phyloP scores from a whole-genome alignment of 2,888 invertebrate species.

The Rotaria socialis region DNA sequence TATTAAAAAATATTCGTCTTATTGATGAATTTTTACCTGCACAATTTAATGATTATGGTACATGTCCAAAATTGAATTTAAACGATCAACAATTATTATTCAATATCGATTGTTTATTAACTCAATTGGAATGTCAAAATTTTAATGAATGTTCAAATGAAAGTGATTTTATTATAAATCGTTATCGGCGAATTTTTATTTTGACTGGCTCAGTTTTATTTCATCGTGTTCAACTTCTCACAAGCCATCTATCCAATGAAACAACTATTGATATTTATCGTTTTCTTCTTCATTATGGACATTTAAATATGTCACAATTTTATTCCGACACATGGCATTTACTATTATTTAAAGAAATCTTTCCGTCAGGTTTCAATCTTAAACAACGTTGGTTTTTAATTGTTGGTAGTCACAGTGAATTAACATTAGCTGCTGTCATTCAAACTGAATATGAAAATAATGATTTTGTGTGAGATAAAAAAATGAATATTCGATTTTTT shows the following conservation, averaged over 20 bases:
- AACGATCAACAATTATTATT: neutral
- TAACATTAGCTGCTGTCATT: slow-evolving; percentile 3
- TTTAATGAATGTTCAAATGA: slow-evolving; percentile 14
- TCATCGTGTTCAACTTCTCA: neutral
- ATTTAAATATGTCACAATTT: neutral
- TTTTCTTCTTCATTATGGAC: slow-evolving; percentile 25
- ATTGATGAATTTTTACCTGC: slow-evolving; percentile 14
- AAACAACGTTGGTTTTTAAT: neutral
- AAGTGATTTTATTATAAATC: neutral
- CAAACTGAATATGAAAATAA: neutral
- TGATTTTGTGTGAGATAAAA: neutral
- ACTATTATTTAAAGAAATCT: slow-evolving; percentile 24
- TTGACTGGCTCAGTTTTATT: neutral
- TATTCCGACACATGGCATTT: neutral
- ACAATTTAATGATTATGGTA: neutral
- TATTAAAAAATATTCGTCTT: slow-evolving; percentile 2
- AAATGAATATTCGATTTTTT: neutral
- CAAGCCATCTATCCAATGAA: slow-evolving; percentile 4
- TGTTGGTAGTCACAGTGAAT: neutral
- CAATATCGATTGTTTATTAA: slow-evolving; percentile 6
- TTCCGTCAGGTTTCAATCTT: neutral
- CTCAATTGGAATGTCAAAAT: slow-evolving; percentile 11
- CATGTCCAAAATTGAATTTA: neutral
- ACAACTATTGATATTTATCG: slow-evolving; percentile 9
- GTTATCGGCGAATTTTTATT: neutral